phyloP scores from a whole-genome alignment of 2,113 vertebrate genomes.

The Monopterus albus region DNA sequence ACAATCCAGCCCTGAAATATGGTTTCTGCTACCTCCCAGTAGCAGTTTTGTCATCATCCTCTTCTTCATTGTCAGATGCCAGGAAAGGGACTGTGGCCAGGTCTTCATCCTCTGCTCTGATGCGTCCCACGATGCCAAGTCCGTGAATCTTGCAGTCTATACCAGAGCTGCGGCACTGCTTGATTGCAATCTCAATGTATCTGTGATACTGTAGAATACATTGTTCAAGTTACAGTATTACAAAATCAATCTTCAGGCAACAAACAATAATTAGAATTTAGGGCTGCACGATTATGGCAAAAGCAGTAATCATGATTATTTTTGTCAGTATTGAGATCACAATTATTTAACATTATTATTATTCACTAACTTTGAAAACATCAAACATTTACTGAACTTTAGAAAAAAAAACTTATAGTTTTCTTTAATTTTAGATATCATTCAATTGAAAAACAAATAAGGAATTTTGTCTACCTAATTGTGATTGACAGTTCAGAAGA shows the following conservation, averaged over 20 bases:
- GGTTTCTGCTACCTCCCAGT: constrained; percentile 87
- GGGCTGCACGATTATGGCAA: no score
- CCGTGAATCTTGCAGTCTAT: constrained; percentile 99
- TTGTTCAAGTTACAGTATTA: background rate
- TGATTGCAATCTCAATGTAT: constrained; percentile 95
- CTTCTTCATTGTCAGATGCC: constrained; percentile 97
- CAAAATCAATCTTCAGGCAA: background rate
- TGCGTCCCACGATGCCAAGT: constrained; percentile 90
- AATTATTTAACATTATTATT: no score
- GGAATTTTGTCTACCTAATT: no score
- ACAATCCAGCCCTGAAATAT: no score
- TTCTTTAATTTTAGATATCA: no score
- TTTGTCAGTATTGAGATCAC: no score
- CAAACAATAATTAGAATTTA: background rate
- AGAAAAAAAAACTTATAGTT: no score
- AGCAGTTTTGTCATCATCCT: constrained; percentile 95
- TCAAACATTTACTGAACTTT: no score
- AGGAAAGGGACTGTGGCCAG: constrained; percentile 95
- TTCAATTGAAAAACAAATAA: no score
- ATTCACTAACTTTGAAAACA: no score
- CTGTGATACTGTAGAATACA: constrained; percentile 88
- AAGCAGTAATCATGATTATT: no score
- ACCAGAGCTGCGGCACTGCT: constrained; percentile 97
- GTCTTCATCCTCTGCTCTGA: constrained; percentile 95
- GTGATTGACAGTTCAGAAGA: no score